Evolutionary conservation across 1,140 invertebrate species (phyloP).

Genomic region (Danaus melanippus): DNA sequence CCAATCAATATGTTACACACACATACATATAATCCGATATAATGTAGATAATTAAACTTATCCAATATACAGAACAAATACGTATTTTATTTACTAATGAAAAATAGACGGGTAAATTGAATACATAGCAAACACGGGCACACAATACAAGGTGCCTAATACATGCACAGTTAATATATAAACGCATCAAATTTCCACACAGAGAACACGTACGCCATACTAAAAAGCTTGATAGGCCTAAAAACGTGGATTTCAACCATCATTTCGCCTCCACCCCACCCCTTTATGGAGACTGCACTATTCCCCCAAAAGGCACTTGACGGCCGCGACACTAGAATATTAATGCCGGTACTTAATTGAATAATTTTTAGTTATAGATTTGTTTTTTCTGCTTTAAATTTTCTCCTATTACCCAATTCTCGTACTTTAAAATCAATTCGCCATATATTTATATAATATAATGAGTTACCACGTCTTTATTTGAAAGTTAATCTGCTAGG

Average conservation of each 20-base stretch:
- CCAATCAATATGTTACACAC: too few species aligned
- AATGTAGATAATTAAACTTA: too few species aligned
- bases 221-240: slow-evolving; percentile 67
- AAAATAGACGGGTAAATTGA: too few species aligned
- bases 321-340: slow-evolving; percentile 63
- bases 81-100: too few species aligned
- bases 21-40: too few species aligned
- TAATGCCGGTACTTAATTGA: slow-evolving; percentile 64
- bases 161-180: slow-evolving; percentile 44
- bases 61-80: too few species aligned
- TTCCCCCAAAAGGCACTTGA: slow-evolving; percentile 49
- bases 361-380: slow-evolving; percentile 50
- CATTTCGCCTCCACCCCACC: slow-evolving; percentile 36
- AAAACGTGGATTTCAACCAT: slow-evolving; percentile 62
- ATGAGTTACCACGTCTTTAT: too few species aligned
- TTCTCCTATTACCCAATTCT: not conserved
- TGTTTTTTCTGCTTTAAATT: slow-evolving; percentile 16
- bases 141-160: slow-evolving; percentile 16
- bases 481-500: too few species aligned
- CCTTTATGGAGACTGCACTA: slow-evolving; percentile 40
- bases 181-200: slow-evolving; percentile 46
- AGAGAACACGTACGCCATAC: slow-evolving; percentile 47
- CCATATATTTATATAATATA: too few species aligned
- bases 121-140: not conserved
- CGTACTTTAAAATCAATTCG: too few species aligned